Conservation (phyloP, 1,140 invertebrate genomes). For the Papilio polytes region DNA sequence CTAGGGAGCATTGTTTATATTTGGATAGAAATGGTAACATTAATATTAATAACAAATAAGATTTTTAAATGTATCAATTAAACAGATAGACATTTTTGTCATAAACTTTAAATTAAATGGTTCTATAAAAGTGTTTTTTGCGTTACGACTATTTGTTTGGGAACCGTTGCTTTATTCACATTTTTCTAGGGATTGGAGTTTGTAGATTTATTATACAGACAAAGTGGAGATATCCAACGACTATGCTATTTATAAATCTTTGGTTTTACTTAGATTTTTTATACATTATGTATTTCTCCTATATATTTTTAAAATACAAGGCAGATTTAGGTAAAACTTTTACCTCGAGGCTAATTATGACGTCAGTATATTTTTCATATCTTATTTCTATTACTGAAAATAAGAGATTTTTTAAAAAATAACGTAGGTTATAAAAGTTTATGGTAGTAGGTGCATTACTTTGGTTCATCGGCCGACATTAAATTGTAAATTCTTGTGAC, state of each 20-base stretch:
- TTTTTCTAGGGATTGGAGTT: background rate
- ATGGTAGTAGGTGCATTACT: background rate
- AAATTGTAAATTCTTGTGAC: constrained; percentile 19
- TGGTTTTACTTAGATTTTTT: too few species aligned
- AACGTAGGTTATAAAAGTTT: background rate
- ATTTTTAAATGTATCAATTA: too few species aligned
- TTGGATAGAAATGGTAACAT: too few species aligned
- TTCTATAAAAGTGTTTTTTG: background rate
- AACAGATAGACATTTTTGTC: background rate
- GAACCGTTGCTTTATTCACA: background rate
- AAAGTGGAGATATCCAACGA: background rate
- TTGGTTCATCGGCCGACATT: background rate
- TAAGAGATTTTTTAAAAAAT: background rate
- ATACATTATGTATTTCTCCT: background rate
- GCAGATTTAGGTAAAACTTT: too few species aligned
- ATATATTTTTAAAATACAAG: background rate
- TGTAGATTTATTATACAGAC: background rate
- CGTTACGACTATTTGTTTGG: background rate
- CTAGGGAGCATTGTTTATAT: too few species aligned
- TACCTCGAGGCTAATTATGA: too few species aligned
- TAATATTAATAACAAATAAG: too few species aligned
- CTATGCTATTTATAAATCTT: background rate
- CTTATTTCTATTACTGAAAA: too few species aligned
- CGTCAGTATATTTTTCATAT: too few species aligned
- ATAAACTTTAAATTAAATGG: background rate